Evolutionary conservation across 2,113 vertebrate species (phyloP), one percentile per base, ranked within the genome.

Genomic region (Felis chaus): DNA sequence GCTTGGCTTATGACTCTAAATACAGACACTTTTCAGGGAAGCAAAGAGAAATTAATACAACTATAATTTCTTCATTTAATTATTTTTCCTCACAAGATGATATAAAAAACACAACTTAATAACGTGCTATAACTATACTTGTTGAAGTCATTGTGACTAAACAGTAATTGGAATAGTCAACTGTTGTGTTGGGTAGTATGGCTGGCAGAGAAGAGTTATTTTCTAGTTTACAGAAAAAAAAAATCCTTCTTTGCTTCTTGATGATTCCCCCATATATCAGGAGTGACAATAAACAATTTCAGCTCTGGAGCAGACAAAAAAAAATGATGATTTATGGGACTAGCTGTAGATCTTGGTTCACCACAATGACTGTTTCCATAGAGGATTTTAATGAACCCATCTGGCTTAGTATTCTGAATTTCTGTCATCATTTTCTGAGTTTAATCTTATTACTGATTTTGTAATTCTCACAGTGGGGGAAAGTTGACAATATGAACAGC

Each of bases 381-480:
- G n/a, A 74, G 50, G 50, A 95, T 97, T 97, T 97, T 89, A 97
- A 81, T 84, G 95, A 74, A 93, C 53, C 55, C 55, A 91, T 74
- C 94, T 97, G 87, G 66, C 55, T 98, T 98, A 83, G 50, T 95
- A 68, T 95, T 98, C 94, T 97, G 65, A 94, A 85, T 88, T 94
- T 41, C 31, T 86, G 13, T 94, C 94, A 83, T 95, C 15, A 63
- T 96, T 97, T 96, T 90, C 94, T 89, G 79, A 84, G 41, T 92
- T 83, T 97, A 89, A 79, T 89, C 89, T 97, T 97, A 96, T 94
- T 4, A 55, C 65, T 95, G 65, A 98, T 97, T 97, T 93, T 98
- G 6, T 97, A 83, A 95, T 96, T 93, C 96, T 74, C 95, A 78
- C 74, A 96, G 94, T 98, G 39, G 95, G 89, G 74, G n/a, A 90